Base-by-base conservation (phyloP, 2,888 invertebrate species). In the Trisateles emortualis region DNA sequence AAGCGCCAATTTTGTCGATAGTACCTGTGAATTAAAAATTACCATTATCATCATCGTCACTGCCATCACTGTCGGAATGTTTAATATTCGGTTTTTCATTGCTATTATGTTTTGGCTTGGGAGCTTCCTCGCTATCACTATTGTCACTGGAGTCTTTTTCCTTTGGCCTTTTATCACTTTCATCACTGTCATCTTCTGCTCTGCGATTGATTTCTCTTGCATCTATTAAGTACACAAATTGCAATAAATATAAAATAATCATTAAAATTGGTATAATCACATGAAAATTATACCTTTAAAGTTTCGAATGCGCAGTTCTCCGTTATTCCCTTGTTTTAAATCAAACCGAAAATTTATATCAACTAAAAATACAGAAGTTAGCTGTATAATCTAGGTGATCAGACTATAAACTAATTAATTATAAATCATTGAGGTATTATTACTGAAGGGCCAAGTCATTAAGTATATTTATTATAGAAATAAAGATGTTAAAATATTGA, bases 311-410 rank as follows among this genome's bases (percentile, higher is more conserved):
- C 68, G 75, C 41, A 86, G 64, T 42, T 57, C 67, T 46, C 83
- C 87, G 72, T 83, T 74, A 57, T 67, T 63, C 56, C 77, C 81
- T 71, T 77, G 78, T 36, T 72, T 78, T 75, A 87, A 76, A 77
- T 87, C 87, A 75, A 88, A 85, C 54, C 84, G 87, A 77, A 88
- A 67, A 72, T 76, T 83, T 62, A 88, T 59, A 72, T 86, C 76
- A 53, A 87, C 88, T 88, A 79, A 76, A 87, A 86, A 51, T 64
- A 62, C 52, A 62, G 47, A 67, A 52, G 35, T 8, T 8, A 5
- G 10, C 48, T 47, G 52, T 48, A 52, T 49, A 24, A 58, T 22
- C 38, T 14, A 32, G 4, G 4, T 26, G 26, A 26, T 6, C 8
- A 8, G 6, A 26, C 5, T 8, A 26, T 2, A 19, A 19, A 19